Base-by-base conservation (phyloP, 2,888 invertebrate genomes). In the Synanthedon tipuliformis region DNA sequence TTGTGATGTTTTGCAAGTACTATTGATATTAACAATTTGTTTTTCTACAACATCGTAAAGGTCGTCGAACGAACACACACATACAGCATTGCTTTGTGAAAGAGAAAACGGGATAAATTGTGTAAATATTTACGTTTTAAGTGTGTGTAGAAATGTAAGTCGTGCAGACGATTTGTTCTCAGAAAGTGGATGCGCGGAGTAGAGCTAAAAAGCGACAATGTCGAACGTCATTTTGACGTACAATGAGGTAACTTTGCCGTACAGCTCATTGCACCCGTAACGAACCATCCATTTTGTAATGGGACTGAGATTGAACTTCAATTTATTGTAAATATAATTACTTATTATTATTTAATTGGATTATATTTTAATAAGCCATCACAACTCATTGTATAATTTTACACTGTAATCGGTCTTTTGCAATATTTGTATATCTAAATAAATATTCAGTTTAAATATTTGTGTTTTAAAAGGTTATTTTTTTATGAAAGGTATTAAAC, bases 301-400 rank as follows among this genome's bases (percentile, higher is more conserved):
- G 78, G 81, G 82, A 83, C 84, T 85, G 84, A 84, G 80, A 83
- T 81, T 83, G 75, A 76, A 83, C 80, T 85, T 83, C 79, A 83
- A 34, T 34, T 34, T 34, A 34, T 34, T 34, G 34, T 34, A 34
- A 34, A 34, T 34, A 34, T 34, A 23, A 23, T 23, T 23, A 5
- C 1, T 23, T 23, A 23, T 23, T 23, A 34, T 34, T 10, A 34
- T 34, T 34, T 34, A 34, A 34, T 34, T 34, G 34, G 34, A 34
- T 34, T 34, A 34, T 34, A 34, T 34, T 34, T 34, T 34, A 34
- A 34, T 34, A 34, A 34, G 34, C 8, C 10, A 23, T 10, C 34
- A 34, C 34, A 34, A 10, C 34, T 34, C 34, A 34, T 34, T 34
- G 34, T 23, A 23, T 23, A 23, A 23, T 23, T 23, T 23, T 23